Evolutionary conservation across 2,888 invertebrate species (phyloP), one percentile per base, ranked within the genome.

Genomic region (Lasioglossum oenotherae): DNA sequence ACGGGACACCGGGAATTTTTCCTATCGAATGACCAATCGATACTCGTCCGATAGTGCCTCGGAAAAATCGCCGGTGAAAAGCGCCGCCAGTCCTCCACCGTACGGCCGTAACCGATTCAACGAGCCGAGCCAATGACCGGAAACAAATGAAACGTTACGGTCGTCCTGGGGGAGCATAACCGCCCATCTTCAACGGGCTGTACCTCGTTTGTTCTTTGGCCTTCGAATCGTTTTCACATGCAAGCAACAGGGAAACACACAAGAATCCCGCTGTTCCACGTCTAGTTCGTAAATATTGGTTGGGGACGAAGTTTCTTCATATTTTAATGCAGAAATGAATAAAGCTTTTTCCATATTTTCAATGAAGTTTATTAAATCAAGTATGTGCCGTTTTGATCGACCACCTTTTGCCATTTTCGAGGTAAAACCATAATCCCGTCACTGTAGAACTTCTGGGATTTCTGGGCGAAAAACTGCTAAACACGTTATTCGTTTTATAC

Each of bases 11-110:
- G 64, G 31, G 64, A 64, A 67, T 67, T 35, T 67, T 67, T 67
- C 35, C 35, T 35, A 67, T 67, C 67, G 67, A 35, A 35, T 19
- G 67, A 67, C 67, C 67, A 31, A 67, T 67, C 67, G 67, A 67
- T 67, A 35, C 35, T 67, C 67, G 35, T 19, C 67, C 35, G 67
- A 67, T 67, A 35, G 67, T 67, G 5, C 31, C 35, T 1, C 6
- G 35, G 35, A 67, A 67, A 67, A 67, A 67, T 35, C 35, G 67
- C 6, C 67, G 67, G 3, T 35, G 67, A 35, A 67, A 67, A 67
- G 19, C 67, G 67, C 35, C 8, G 67, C 35, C 35, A 67, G 31
- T 35, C 35, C 19, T 64, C 31, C 31, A 5, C 31, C 64, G 16
- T 31, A 6, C 64, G 31, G 5, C 19, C 19, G 31, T 31, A 27